Percentiles rank a stretch among this genome's conserved stretches.
Conservation (phyloP, 2,888 invertebrate genomes). For the Capitulum mitella region DNA sequence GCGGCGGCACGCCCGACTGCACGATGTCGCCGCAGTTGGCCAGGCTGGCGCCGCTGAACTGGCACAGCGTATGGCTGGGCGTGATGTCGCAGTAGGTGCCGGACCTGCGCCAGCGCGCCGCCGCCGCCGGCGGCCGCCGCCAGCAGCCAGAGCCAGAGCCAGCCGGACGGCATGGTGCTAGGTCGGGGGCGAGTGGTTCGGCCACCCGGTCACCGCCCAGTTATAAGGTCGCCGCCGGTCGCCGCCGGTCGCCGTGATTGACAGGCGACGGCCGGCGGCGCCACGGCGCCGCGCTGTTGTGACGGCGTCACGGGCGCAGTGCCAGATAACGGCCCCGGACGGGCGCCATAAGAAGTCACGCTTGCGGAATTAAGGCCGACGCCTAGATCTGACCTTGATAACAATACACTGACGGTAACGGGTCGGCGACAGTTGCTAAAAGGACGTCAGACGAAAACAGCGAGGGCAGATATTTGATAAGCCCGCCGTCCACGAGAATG, state of each 20-base stretch:
- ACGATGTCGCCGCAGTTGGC: constrained; percentile 31
- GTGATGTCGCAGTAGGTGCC: constrained; percentile 34
- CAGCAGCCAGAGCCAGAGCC: not conserved
- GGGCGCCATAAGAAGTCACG: too few species aligned
- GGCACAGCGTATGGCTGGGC: constrained; percentile 34
- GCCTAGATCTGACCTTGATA: too few species aligned
- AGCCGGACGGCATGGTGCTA: not conserved
- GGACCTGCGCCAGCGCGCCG: constrained; percentile 22
- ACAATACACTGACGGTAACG: too few species aligned
- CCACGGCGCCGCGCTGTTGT: not conserved
- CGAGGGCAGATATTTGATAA: too few species aligned
- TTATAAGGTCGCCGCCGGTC: not conserved
- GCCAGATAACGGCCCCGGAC: too few species aligned
- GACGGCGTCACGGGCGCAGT: not conserved
- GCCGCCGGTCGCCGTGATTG: not conserved
- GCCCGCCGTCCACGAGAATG: too few species aligned
- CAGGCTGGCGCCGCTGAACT: constrained; percentile 26
- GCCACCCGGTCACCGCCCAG: not conserved
- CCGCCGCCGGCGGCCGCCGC: constrained; percentile 25
- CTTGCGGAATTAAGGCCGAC: too few species aligned
- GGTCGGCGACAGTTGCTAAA: too few species aligned
- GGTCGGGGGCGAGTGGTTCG: not conserved
- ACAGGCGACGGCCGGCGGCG: not conserved
- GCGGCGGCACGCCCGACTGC: constrained; percentile 29
- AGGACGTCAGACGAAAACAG: too few species aligned